Conservation (phyloP, 1,140 invertebrate genomes). For the Elymnias hypermnestra region DNA sequence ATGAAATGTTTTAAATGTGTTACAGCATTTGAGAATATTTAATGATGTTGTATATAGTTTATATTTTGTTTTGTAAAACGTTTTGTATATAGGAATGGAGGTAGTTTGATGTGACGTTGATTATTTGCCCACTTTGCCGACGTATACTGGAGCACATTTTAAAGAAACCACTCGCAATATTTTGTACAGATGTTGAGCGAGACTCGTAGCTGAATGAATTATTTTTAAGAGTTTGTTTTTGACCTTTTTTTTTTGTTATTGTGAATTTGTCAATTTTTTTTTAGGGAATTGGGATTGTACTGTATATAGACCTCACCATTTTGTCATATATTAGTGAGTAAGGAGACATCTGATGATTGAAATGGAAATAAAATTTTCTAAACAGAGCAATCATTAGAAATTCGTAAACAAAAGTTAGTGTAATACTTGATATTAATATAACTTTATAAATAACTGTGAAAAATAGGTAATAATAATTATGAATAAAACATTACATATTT, state of each 20-base stretch:
- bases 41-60: constrained; percentile 75
- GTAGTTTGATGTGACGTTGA: constrained; percentile 44
- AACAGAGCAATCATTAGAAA: constrained; percentile 75
- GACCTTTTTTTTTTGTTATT: constrained; percentile 68
- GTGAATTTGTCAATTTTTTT: constrained; percentile 76
- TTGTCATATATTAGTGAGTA: constrained; percentile 66
- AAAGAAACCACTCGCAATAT: constrained; percentile 72
- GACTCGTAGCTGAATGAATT: constrained; percentile 70
- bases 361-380: constrained; percentile 75
- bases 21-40: constrained; percentile 75
- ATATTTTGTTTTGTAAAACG: constrained; percentile 73
- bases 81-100: constrained; percentile 58
- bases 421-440: constrained; percentile 78
- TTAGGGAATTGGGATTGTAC: constrained; percentile 75
- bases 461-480: constrained; percentile 77
- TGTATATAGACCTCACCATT: constrained; percentile 73
- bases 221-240: constrained; percentile 70
- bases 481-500: constrained; percentile 77
- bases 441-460: constrained; percentile 78
- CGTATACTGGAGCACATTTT: constrained; percentile 56
- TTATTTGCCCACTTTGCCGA: constrained; percentile 60
- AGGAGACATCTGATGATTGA: constrained; percentile 70
- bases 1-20: constrained; percentile 76
- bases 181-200: constrained; percentile 74
- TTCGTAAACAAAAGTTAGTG: constrained; percentile 73